Base-by-base conservation (phyloP, 2,113 vertebrate species). In the Notarius quadriscutis region DNA sequence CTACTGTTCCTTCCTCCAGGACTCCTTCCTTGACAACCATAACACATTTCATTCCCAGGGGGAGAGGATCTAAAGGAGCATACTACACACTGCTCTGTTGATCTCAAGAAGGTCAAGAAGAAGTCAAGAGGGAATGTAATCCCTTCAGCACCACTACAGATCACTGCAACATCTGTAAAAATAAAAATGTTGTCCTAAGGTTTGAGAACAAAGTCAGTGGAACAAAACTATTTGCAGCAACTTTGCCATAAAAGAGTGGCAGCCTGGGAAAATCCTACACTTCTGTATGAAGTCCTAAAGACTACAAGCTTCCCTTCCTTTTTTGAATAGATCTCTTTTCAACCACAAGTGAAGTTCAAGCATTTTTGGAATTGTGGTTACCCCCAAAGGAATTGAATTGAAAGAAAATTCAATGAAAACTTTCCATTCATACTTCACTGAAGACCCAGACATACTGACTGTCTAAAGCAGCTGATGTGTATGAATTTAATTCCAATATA, bases 1-100 rank as follows among this genome's bases (percentile, higher is more conserved):
- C 78, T 79, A 81, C 58, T 84, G 10, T 72, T 72, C 18, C 50
- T 86, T 75, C 85, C 87, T 88, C 77, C 27, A 18, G 81, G 67
- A 65, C 25, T 84, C 51, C 87, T 84, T 87, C 57, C 77, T 60
- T 88, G 87, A 88, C 87, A 84, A 90, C 84, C 78, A 80, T 58
- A 67, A 80, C 85, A 55, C 83, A 86, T 71, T 88, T 84, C n/a
- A 72, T 84, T 85, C 81, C 34, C 67, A 11, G 18, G 58, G 27
- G 84, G 51, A 51, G 53, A 51, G 75, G 63, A 81, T 69, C 55
- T 65, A 81, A 90, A 81, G 53, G 67, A 50, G 55, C 65, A 82
- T 11, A 62, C 53, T 67, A 57, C 69, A 74, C 77, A 63, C 85
- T 69, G 69, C 83, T 65, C 51, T 48, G n/a, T 72, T 65, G 67